Percentiles rank a stretch among this genome's conserved stretches.
These are phyloP conservation scores for Eupithecia tripunctaria DNA, from an alignment of 2,888 invertebrate genomes.

Conservation along the genomic window DNA sequence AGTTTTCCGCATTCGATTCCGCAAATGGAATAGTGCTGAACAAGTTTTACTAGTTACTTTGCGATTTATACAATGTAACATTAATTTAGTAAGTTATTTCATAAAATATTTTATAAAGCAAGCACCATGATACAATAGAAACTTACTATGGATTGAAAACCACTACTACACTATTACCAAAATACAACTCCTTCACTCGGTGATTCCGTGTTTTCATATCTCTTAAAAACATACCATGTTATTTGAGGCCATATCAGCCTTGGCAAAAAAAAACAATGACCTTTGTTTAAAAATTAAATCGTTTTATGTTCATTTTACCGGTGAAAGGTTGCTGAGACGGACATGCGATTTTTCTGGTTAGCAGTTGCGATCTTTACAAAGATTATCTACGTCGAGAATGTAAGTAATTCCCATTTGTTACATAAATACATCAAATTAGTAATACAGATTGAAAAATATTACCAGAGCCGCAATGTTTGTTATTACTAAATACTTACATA, in stretches of 20 bases:
- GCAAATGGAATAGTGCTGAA: not conserved
- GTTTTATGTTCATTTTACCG: slow-evolving; percentile 50
- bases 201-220: slow-evolving; percentile 41
- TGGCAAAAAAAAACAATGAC: slow-evolving; percentile 49
- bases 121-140: not conserved
- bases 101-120: not conserved
- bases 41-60: not conserved
- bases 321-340: slow-evolving; percentile 47
- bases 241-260: slow-evolving; percentile 59
- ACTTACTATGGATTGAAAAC: slow-evolving; percentile 10
- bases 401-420: slow-evolving; percentile 45
- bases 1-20: not conserved
- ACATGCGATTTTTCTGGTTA: slow-evolving; percentile 60
- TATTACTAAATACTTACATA: not conserved
- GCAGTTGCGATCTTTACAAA: slow-evolving; percentile 52
- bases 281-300: slow-evolving; percentile 63
- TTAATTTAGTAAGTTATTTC: not conserved
- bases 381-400: slow-evolving; percentile 57
- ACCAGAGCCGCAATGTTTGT: not conserved
- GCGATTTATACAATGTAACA: not conserved
- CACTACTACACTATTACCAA: slow-evolving; percentile 3
- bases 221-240: slow-evolving; percentile 56
- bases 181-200: slow-evolving; percentile 19
- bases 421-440: not conserved
- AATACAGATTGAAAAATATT: not conserved